These are phyloP conservation scores for Sebastes cheni DNA, from an alignment of 2,797 vertebrate genomes.

Conservation along the genomic window DNA sequence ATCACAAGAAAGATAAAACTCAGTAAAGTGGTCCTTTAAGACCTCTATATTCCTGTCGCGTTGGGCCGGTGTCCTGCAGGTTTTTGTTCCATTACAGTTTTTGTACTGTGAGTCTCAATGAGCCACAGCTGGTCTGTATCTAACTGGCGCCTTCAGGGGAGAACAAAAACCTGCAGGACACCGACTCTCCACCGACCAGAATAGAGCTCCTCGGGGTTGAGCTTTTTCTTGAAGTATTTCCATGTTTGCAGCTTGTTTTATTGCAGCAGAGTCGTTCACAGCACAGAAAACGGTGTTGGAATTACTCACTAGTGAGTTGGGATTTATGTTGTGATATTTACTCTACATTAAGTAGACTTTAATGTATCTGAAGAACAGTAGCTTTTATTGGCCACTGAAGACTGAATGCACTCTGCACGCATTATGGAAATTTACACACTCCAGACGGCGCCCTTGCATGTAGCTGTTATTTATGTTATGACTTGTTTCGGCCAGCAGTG, in stretches of 20 bases:
- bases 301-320: slow-evolving; percentile 15
- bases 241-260: slow-evolving; percentile 13
- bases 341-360: slow-evolving; percentile 8
- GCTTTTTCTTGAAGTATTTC: background rate
- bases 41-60: slow-evolving; percentile 6
- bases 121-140: slow-evolving; percentile 46
- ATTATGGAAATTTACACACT: slow-evolving; percentile 25
- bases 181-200: slow-evolving; percentile 4
- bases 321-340: slow-evolving; percentile 39
- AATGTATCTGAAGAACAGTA: slow-evolving; percentile 7
- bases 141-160: slow-evolving; percentile 19
- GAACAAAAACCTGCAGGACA: slow-evolving; percentile 43
- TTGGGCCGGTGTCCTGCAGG: slow-evolving; percentile 28
- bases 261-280: background rate
- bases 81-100: slow-evolving; percentile 46
- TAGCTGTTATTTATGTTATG: slow-evolving; percentile 42
- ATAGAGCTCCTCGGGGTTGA: background rate
- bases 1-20: slow-evolving; percentile 11
- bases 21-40: slow-evolving; percentile 20
- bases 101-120: slow-evolving; percentile 49
- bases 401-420: slow-evolving; percentile 20
- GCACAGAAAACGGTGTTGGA: slow-evolving; percentile 1
- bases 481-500: slow-evolving; percentile 3
- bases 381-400: slow-evolving; percentile 25
- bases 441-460: background rate